Evolutionary conservation across 2,797 vertebrate genomes (phyloP).

Genomic region (Acomys russatus): DNA sequence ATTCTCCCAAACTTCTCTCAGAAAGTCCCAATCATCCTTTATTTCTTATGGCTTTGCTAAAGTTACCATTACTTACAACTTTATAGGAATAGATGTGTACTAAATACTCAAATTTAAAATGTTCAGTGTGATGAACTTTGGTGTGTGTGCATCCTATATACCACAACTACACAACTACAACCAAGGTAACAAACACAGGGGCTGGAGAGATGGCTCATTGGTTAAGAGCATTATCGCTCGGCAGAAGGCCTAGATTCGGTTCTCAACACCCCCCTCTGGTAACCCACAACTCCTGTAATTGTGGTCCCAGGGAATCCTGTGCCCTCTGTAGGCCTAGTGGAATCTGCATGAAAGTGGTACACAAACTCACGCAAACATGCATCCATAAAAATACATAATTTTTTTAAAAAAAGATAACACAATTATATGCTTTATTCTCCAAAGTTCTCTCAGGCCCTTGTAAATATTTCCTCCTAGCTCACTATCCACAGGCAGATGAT

Average conservation of each 20-base stretch:
- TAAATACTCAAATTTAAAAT: not conserved
- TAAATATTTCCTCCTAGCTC: not conserved
- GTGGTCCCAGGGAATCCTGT: not conserved
- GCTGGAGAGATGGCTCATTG: not conserved
- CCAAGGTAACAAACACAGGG: not conserved
- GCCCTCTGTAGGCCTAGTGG: not conserved
- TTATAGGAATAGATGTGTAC: not conserved
- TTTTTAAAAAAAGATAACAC: not conserved
- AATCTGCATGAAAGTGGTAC: not conserved
- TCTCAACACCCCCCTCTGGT: not conserved
- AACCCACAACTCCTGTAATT: not conserved
- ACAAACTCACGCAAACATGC: not conserved
- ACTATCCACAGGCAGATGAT: not conserved
- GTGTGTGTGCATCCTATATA: not conserved
- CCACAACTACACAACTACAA: not conserved
- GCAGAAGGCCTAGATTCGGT: not conserved
- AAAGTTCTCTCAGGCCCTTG: not conserved
- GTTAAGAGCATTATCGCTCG: not conserved
- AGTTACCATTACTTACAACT: conserved; percentile 50
- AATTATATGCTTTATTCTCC: not conserved
- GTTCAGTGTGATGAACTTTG: not conserved
- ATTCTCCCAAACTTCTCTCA: too few species aligned
- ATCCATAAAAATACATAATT: not conserved
- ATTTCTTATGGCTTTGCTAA: not conserved
- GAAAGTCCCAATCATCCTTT: not conserved